Conservation (phyloP, 2,888 invertebrate species). For the Drosophila nr. medialis region DNA sequence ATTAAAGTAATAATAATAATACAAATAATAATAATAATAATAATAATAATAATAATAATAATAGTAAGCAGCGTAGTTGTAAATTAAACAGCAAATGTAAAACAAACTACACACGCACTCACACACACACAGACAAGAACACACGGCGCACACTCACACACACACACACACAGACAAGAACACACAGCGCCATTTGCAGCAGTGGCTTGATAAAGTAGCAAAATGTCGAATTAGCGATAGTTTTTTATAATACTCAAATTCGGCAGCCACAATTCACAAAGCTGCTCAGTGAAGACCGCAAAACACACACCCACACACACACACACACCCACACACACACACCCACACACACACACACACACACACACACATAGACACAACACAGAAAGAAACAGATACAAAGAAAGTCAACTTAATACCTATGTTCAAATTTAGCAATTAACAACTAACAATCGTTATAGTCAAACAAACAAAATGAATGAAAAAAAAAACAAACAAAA, state of each 20-base stretch:
- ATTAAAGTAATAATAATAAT: constrained; percentile 59
- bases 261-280: constrained; percentile 48
- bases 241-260: constrained; percentile 50
- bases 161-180: constrained; percentile 32
- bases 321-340: constrained; percentile 11
- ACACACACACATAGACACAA: constrained; percentile 22
- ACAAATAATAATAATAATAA: constrained; percentile 50
- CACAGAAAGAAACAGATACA: constrained; percentile 30
- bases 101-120: constrained; percentile 49
- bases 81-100: constrained; percentile 72
- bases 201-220: constrained; percentile 57
- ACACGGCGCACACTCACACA: constrained; percentile 33
- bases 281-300: constrained; percentile 46
- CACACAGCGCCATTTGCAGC: constrained; percentile 52
- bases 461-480: constrained; percentile 47
- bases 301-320: constrained; percentile 31
- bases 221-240: constrained; percentile 41
- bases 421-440: constrained; percentile 79
- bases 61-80: constrained; percentile 77
- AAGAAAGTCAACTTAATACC: constrained; percentile 72
- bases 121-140: constrained; percentile 36
- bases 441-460: constrained; percentile 73
- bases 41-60: constrained; percentile 60
- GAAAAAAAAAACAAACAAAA: constrained; percentile 19
- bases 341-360: constrained; percentile 33